These are phyloP conservation scores for Lycia hirtaria DNA, from an alignment of 2,888 invertebrate genomes.

Conservation along the genomic window DNA sequence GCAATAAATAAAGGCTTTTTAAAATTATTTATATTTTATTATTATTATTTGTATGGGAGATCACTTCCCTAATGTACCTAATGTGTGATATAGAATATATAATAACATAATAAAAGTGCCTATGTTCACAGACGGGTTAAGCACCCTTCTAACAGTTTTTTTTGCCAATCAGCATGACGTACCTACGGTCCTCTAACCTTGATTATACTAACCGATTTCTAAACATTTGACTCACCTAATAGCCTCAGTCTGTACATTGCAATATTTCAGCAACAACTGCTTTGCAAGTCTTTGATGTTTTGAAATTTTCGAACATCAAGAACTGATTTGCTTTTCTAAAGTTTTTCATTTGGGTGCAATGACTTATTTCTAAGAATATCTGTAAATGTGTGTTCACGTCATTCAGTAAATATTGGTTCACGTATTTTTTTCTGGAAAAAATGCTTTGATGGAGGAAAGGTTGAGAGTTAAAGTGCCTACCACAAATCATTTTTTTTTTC, in stretches of 20 bases:
- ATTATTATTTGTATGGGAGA: too few species aligned
- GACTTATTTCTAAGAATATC: neutral
- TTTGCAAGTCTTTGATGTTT: neutral
- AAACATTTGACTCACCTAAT: constrained; percentile 21
- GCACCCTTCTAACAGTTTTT: neutral
- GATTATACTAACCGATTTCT: constrained; percentile 13
- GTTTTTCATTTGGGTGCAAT: neutral
- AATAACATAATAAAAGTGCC: neutral
- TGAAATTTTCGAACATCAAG: neutral
- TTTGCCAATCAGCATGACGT: neutral
- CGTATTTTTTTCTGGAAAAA: neutral
- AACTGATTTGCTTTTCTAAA: neutral
- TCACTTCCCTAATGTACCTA: too few species aligned
- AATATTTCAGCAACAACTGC: neutral
- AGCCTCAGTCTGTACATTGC: neutral
- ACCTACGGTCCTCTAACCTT: neutral
- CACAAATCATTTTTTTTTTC: too few species aligned
- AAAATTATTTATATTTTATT: too few species aligned
- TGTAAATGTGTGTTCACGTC: neutral
- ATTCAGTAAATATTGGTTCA: neutral
- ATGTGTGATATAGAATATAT: neutral
- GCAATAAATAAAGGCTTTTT: too few species aligned
- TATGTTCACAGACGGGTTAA: neutral
- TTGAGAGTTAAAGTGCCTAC: too few species aligned
- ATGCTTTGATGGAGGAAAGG: too few species aligned